Percentiles rank a stretch among this genome's conserved stretches.
phyloP scores from a whole-genome alignment of 1,140 invertebrate genomes.

The Cydia splendana region DNA sequence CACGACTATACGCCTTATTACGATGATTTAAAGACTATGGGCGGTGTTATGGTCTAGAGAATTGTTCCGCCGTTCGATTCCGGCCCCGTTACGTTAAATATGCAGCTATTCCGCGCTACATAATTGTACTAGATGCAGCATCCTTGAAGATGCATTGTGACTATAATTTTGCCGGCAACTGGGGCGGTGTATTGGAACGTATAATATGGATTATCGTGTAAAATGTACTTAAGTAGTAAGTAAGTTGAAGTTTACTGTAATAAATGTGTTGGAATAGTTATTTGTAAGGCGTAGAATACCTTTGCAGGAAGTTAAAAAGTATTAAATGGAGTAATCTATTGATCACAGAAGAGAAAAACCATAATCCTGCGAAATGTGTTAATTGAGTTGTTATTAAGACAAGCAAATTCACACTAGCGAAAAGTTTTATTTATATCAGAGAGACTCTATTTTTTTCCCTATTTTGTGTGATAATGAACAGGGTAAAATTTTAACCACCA shows the following conservation, averaged over 20 bases:
- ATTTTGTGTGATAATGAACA: too few species aligned
- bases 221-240: not conserved
- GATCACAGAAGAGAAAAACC: not conserved
- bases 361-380: not conserved
- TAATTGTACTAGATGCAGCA: constrained; percentile 24
- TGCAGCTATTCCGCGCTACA: constrained; percentile 21
- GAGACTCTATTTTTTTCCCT: too few species aligned
- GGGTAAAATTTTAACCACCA: too few species aligned
- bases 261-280: too few species aligned
- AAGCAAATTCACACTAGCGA: too few species aligned
- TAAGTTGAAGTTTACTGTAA: too few species aligned
- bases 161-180: not conserved
- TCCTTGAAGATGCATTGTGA: constrained; percentile 25
- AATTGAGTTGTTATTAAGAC: not conserved
- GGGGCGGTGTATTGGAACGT: constrained; percentile 2
- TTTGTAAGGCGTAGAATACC: too few species aligned
- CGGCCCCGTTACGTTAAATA: constrained; percentile 19
- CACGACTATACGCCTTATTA: not conserved
- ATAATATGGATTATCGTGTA: not conserved
- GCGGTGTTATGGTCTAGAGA: constrained; percentile 4
- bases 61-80: constrained; percentile 21
- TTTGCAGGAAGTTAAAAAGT: too few species aligned
- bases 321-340: too few species aligned
- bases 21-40: not conserved
- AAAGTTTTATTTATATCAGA: too few species aligned